Percentiles rank a stretch among this genome's conserved stretches.
phyloP scores from a whole-genome alignment of 2,888 invertebrate species.

The Nematopogon swammerdamellus region DNA sequence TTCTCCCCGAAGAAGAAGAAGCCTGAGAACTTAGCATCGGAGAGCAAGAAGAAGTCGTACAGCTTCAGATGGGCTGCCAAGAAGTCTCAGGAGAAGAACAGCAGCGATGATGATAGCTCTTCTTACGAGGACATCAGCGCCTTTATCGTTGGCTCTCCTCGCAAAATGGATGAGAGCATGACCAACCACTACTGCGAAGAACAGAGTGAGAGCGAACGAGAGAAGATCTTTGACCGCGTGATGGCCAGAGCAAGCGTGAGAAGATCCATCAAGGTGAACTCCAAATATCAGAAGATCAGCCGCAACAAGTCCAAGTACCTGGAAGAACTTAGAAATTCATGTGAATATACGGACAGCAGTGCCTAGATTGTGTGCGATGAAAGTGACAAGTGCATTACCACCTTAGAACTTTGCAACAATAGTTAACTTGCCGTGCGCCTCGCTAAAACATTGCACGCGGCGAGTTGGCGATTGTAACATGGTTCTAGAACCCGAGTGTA shows the following conservation, averaged over 20 bases:
- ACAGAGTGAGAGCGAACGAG: constrained; percentile 48
- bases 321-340: constrained; percentile 33
- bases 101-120: not conserved
- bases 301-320: constrained; percentile 43
- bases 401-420: too few species aligned
- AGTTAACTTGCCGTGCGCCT: too few species aligned
- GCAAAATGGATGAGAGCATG: constrained; percentile 45
- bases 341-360: not conserved
- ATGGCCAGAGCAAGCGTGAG: constrained; percentile 45
- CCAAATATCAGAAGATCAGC: constrained; percentile 50
- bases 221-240: constrained; percentile 45
- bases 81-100: not conserved
- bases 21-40: constrained; percentile 21
- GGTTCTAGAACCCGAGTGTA: too few species aligned
- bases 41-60: not conserved
- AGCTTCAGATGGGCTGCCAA: not conserved
- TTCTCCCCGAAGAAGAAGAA: constrained; percentile 52
- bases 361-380: too few species aligned
- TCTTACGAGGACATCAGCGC: not conserved
- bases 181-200: constrained; percentile 50
- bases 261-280: constrained; percentile 45
- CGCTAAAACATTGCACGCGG: too few species aligned
- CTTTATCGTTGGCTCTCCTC: not conserved
- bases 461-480: too few species aligned
- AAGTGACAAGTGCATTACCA: too few species aligned